Evolutionary conservation across 2,113 vertebrate species (phyloP).

Genomic region (Pipra filicauda): DNA sequence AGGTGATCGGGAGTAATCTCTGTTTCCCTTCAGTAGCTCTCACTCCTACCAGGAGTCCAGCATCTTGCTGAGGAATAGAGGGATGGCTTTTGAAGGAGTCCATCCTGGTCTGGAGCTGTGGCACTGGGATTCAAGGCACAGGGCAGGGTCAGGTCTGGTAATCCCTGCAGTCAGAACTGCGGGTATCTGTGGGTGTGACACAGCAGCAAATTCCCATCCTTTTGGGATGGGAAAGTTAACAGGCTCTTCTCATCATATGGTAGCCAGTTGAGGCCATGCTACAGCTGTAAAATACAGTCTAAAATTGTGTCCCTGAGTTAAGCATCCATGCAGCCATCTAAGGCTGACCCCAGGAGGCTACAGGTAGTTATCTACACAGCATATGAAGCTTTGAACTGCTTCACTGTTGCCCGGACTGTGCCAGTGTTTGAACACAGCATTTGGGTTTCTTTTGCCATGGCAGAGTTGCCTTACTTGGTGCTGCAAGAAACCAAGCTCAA

Average conservation of each 20-base stretch:
- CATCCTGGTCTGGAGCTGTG: not conserved
- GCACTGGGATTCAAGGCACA: not conserved
- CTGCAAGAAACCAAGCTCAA: not conserved
- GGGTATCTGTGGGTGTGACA: not conserved
- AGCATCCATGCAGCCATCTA: not conserved
- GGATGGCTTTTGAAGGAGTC: not conserved
- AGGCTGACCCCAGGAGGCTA: not conserved
- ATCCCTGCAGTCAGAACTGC: not conserved
- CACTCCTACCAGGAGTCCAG: not conserved
- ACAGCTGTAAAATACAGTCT: not conserved
- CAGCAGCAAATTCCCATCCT: not conserved
- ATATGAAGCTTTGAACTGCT: not conserved
- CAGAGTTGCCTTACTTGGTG: not conserved
- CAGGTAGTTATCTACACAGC: rapidly evolving
- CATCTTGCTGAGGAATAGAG: not conserved
- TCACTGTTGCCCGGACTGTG: not conserved
- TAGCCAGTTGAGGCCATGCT: not conserved
- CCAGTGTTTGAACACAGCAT: not conserved
- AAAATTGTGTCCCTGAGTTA: not conserved
- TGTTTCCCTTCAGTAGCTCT: not conserved
- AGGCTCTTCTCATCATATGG: not conserved
- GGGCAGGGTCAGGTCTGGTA: not conserved
- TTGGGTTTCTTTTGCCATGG: not conserved
- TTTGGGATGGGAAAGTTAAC: not conserved
- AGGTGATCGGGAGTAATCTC: not conserved